Conservation (phyloP, 92 coral and sea anemone genomes). For the Virgularia gustaviana region DNA sequence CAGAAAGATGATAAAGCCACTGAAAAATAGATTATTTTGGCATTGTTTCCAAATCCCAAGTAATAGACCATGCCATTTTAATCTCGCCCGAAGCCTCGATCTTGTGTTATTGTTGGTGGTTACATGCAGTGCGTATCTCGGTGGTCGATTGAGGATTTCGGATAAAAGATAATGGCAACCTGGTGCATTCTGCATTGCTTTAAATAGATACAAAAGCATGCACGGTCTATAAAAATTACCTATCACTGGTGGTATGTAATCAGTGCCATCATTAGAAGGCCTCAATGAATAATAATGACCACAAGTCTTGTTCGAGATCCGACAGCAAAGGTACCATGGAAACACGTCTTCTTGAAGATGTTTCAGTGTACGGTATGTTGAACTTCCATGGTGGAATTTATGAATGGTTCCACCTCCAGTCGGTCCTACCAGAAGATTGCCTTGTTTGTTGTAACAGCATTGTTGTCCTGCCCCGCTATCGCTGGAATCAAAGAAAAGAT, state of each 20-base stretch:
- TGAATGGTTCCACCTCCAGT: conserved; percentile 71
- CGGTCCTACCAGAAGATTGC: conserved; percentile 68
- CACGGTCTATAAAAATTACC: conserved; percentile 41
- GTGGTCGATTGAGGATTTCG: too few species aligned
- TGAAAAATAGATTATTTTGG: not conserved
- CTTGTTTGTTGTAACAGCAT: conserved; percentile 72
- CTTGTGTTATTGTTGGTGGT: too few species aligned
- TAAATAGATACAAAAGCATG: not conserved
- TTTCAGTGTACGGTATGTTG: conserved; percentile 62
- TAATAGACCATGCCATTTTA: too few species aligned
- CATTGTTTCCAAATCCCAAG: too few species aligned
- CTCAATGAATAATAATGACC: conserved; percentile 65
- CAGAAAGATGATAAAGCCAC: not conserved
- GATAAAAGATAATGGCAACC: too few species aligned
- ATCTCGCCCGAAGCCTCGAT: too few species aligned
- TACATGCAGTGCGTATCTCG: too few species aligned
- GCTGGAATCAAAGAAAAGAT: too few species aligned
- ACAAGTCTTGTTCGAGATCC: conserved; percentile 50
- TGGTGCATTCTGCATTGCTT: not conserved
- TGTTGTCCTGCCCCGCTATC: conserved; percentile 74
- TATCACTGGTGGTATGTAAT: conserved; percentile 74
- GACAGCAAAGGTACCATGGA: conserved; percentile 81
- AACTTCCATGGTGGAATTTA: conserved; percentile 64
- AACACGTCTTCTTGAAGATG: conserved; percentile 72
- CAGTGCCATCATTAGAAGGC: conserved; percentile 78